phyloP scores from a whole-genome alignment of 2,113 vertebrate genomes.

The Gorsachius goisagi region DNA sequence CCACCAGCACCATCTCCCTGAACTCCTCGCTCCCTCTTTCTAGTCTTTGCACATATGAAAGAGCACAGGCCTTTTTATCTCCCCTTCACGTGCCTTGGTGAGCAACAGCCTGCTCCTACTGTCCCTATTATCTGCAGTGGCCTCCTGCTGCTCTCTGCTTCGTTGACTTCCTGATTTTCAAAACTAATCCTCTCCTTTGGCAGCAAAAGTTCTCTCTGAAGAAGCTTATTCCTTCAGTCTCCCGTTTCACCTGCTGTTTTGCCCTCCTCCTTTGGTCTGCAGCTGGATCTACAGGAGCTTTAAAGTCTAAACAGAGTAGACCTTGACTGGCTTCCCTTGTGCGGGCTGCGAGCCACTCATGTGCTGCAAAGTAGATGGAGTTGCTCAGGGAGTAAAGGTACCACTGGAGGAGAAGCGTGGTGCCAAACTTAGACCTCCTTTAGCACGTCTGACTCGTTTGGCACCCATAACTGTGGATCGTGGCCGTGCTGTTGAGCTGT shows the following conservation, averaged over 20 bases:
- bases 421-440: neutral
- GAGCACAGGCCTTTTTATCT: slow-evolving; percentile 7
- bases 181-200: slow-evolving; percentile 48
- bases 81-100: neutral
- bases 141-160: slow-evolving; percentile 39
- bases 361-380: neutral
- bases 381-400: neutral
- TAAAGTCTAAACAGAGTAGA: slow-evolving; percentile 8
- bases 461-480: accelerated
- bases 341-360: neutral
- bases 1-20: slow-evolving; percentile 2
- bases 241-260: slow-evolving; percentile 24
- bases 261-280: neutral
- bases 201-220: slow-evolving; percentile 22
- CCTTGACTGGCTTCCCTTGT: neutral
- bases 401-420: neutral
- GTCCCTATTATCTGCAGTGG: slow-evolving; percentile 29
- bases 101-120: slow-evolving; percentile 18
- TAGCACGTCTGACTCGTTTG: neutral
- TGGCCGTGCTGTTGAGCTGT: neutral
- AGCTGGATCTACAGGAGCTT: slow-evolving; percentile 4
- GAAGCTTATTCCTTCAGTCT: neutral
- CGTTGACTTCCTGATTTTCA: slow-evolving; percentile 45
- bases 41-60: slow-evolving; percentile 37
- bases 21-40: neutral